phyloP scores from a whole-genome alignment of 2,113 vertebrate species.

The Perca schrenkii region DNA sequence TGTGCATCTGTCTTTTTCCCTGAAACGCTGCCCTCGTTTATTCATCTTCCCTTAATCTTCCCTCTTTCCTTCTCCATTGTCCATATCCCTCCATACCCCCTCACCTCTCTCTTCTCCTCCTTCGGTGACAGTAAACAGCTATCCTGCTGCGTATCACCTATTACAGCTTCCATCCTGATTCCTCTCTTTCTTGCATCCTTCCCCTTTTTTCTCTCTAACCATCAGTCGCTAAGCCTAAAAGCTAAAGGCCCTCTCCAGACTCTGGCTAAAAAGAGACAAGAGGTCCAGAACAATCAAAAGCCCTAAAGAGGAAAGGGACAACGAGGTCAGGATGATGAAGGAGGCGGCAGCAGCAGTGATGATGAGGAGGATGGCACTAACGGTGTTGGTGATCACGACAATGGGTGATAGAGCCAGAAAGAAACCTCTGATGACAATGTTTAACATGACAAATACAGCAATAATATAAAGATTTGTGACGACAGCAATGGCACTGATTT shows the following conservation, averaged over 20 bases:
- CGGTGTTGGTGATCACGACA: slow-evolving; percentile 18
- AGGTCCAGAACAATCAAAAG: slow-evolving; percentile 72
- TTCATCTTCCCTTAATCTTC: slow-evolving; percentile 60
- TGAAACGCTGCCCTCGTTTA: slow-evolving; percentile 28
- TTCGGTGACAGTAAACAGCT: slow-evolving; percentile 74
- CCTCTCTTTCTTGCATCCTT: slow-evolving; percentile 55
- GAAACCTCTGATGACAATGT: slow-evolving; percentile 38
- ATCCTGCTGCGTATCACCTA: slow-evolving; percentile 81
- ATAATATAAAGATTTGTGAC: background rate
- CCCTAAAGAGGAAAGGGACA: slow-evolving; percentile 38
- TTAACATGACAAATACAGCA: slow-evolving; percentile 48
- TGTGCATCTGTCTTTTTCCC: slow-evolving; percentile 12
- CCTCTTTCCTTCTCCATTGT: slow-evolving; percentile 50
- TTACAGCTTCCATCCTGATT: slow-evolving; percentile 78
- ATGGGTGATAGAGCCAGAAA: background rate
- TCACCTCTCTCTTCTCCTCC: slow-evolving; percentile 64
- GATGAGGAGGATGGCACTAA: slow-evolving; percentile 50
- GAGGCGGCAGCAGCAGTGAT: slow-evolving; percentile 27
- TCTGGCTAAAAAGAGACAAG: slow-evolving; percentile 78
- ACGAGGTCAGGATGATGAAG: slow-evolving; percentile 34
- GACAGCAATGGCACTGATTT: background rate
- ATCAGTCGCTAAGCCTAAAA: slow-evolving; percentile 79
- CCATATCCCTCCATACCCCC: slow-evolving; percentile 29
- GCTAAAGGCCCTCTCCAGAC: slow-evolving; percentile 75
- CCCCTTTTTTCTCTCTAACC: slow-evolving; percentile 46